Conservation (phyloP, 1,140 invertebrate species). For the Sweltsa coloradensis region DNA sequence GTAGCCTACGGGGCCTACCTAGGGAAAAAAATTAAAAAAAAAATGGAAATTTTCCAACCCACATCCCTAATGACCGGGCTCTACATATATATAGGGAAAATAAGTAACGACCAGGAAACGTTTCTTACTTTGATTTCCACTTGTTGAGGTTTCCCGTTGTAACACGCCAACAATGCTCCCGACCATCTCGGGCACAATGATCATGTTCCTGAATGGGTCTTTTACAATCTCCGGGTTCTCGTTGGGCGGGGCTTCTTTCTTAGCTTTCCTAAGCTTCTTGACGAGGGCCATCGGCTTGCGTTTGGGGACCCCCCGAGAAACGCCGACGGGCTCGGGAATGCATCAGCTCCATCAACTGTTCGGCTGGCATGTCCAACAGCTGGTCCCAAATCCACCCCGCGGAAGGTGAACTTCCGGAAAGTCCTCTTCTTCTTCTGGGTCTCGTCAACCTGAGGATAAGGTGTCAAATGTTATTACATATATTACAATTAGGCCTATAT, state of each 20-base stretch:
- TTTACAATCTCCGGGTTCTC: conserved; percentile 99
- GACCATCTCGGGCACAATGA: conserved; percentile 99
- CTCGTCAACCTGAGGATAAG: conserved; percentile 59
- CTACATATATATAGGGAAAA: too few relatives aligned
- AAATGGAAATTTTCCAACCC: too few relatives aligned
- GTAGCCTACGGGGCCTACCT: too few relatives aligned
- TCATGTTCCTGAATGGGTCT: conserved; percentile 97
- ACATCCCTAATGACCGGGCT: too few relatives aligned
- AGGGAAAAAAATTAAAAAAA: too few relatives aligned
- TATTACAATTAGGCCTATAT: too few relatives aligned
- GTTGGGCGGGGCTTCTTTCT: conserved; percentile 91
- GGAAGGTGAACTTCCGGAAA: conserved; percentile 97
- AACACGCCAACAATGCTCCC: conserved; percentile 98
- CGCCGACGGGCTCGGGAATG: conserved; percentile 81
- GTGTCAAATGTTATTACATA: too few relatives aligned
- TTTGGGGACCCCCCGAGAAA: conserved; percentile 88
- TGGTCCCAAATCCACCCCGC: conserved; percentile 98
- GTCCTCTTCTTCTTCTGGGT: conserved; percentile 93
- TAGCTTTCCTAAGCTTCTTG: conserved; percentile 84
- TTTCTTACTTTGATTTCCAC: conserved; percentile 60
- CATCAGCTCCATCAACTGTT: conserved; percentile 92
- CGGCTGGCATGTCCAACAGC: conserved; percentile 94
- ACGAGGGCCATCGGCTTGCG: conserved; percentile 92
- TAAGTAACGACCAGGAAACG: too few relatives aligned
- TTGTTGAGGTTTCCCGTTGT: conserved; percentile 95